phyloP scores from a whole-genome alignment of 2,113 vertebrate genomes.

The Dolichotis patagonum region DNA sequence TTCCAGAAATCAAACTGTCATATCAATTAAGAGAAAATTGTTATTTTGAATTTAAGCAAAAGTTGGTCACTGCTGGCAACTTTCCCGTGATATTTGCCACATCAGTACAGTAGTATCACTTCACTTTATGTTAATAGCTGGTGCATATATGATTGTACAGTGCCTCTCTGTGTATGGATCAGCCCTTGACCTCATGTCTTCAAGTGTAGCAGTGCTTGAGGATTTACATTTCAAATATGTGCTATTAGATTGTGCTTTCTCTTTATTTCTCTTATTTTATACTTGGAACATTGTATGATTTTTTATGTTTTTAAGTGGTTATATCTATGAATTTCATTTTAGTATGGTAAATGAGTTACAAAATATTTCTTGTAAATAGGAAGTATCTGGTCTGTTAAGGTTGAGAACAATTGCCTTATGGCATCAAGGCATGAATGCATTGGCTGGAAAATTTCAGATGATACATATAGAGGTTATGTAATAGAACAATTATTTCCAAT shows the following conservation, averaged over 20 bases:
- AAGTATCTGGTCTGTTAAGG: background rate
- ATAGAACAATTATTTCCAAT: constrained; percentile 74
- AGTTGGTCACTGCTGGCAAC: background rate
- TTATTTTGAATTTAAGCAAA: background rate
- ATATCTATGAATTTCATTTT: constrained; percentile 57
- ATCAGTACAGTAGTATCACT: background rate
- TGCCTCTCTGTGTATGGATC: background rate
- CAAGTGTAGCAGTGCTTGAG: background rate
- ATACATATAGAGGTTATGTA: constrained; percentile 56
- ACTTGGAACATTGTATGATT: background rate
- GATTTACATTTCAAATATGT: constrained; percentile 14
- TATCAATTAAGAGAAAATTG: background rate
- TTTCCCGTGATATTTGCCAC: background rate
- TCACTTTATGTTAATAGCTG: background rate
- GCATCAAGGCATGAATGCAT: constrained; percentile 20
- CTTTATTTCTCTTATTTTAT: constrained; percentile 51
- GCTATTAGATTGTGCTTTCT: constrained; percentile 1
- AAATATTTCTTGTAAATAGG: constrained; percentile 58
- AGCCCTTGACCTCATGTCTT: background rate
- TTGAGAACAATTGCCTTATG: constrained; percentile 40
- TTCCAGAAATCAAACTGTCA: constrained; percentile 22
- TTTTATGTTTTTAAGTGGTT: constrained; percentile 35
- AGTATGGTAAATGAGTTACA: background rate
- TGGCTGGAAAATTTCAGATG: constrained; percentile 51
- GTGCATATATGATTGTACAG: background rate